phyloP scores from a whole-genome alignment of 2,888 invertebrate species.

The Netelia fuscicornis region DNA sequence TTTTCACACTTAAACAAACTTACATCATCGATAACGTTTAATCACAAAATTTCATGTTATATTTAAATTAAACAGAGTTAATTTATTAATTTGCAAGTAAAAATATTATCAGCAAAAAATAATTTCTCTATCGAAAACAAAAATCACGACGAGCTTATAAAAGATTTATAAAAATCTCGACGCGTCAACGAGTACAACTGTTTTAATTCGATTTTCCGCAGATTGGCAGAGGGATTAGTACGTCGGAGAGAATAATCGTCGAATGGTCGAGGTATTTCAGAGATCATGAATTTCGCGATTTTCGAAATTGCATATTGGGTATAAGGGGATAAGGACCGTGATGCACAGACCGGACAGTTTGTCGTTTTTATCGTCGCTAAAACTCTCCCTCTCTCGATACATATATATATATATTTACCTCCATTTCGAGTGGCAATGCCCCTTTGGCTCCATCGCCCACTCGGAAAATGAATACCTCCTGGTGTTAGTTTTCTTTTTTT shows the following conservation, averaged over 20 bases:
- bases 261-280: conserved; percentile 1
- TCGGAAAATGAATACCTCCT: conserved; percentile 51
- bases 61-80: too few relatives aligned
- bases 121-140: too few relatives aligned
- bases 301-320: conserved; percentile 13
- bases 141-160: not conserved
- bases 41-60: too few relatives aligned
- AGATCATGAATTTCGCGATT: conserved; percentile 31
- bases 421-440: not conserved
- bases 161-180: not conserved
- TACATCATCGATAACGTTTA: not conserved
- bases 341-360: conserved; percentile 22
- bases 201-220: not conserved
- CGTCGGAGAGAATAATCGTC: not conserved
- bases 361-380: conserved; percentile 21
- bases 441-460: not conserved
- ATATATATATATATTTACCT: not conserved
- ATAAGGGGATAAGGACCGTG: conserved; percentile 8
- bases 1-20: not conserved
- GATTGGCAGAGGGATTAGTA: conserved; percentile 30
- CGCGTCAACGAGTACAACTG: not conserved
- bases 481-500: conserved; percentile 5
- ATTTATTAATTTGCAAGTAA: too few relatives aligned
- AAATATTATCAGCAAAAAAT: too few relatives aligned
- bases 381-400: not conserved